Conservation (phyloP, 2,113 vertebrate genomes). For the Pygathrix nemaeus region DNA sequence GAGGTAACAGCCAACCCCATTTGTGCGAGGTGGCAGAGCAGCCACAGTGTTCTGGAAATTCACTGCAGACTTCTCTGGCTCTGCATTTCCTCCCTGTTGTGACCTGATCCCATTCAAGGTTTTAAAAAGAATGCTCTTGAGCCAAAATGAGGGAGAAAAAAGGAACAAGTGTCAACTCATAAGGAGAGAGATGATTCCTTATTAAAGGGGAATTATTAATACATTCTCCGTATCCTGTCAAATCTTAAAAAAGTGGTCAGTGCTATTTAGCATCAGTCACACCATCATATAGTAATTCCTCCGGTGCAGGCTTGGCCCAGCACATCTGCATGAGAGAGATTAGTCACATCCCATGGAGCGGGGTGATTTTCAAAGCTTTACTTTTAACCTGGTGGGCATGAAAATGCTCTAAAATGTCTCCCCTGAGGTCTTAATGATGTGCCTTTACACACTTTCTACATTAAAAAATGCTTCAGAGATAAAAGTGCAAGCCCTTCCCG, state of each 20-base stretch:
- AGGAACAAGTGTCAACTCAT: background rate
- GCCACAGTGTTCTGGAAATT: too few species aligned
- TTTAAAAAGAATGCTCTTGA: background rate
- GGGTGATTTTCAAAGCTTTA: constrained; percentile 41
- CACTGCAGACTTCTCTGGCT: background rate
- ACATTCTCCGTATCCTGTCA: background rate
- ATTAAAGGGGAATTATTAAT: constrained; percentile 43
- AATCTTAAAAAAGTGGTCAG: background rate
- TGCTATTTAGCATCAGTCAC: background rate
- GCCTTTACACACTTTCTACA: background rate
- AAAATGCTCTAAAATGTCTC: background rate
- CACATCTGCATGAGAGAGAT: background rate
- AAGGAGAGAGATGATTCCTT: background rate
- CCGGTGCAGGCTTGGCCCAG: background rate
- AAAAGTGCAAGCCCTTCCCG: background rate
- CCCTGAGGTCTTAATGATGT: background rate
- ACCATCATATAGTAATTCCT: background rate
- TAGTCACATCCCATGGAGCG: background rate
- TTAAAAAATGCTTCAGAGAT: background rate
- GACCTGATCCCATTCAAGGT: background rate
- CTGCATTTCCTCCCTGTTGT: background rate
- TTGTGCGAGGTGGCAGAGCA: background rate
- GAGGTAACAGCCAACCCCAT: background rate
- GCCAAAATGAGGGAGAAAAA: background rate
- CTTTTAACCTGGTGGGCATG: background rate